Percentiles rank a stretch among this genome's conserved stretches.
phyloP scores from a whole-genome alignment of 2,113 vertebrate genomes.

The Hassar affinis region DNA sequence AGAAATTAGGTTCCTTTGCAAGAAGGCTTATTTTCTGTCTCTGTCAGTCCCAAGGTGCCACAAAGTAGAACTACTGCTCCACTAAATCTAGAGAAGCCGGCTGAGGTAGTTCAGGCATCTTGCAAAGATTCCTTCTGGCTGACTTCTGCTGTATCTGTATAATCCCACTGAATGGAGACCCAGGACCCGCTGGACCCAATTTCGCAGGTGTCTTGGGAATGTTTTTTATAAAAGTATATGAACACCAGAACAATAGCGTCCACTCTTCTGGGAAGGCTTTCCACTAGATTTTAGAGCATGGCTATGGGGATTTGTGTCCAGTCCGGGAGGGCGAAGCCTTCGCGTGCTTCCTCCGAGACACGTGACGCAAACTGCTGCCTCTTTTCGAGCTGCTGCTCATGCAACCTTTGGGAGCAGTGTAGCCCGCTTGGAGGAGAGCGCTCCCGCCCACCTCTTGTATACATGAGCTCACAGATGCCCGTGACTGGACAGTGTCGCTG shows the following conservation, averaged over 20 bases:
- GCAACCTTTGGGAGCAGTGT: too few species aligned
- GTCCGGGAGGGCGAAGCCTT: too few species aligned
- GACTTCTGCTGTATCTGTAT: not conserved
- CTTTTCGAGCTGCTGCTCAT: too few species aligned
- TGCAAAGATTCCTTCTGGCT: not conserved
- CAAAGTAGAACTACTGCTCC: not conserved
- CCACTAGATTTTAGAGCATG: not conserved
- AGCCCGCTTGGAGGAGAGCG: too few species aligned
- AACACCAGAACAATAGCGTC: too few species aligned
- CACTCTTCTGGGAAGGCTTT: not conserved
- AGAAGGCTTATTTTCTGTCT: not conserved
- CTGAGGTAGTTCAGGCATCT: not conserved
- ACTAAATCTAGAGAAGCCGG: not conserved
- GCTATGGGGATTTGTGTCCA: not conserved
- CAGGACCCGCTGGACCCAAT: not conserved
- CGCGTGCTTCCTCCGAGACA: too few species aligned
- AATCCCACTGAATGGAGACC: not conserved
- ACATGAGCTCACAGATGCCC: too few species aligned
- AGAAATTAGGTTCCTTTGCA: not conserved
- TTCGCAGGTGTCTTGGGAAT: not conserved
- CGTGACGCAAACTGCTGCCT: too few species aligned
- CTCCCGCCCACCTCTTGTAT: too few species aligned
- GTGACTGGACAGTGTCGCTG: too few species aligned
- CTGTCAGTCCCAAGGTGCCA: not conserved
- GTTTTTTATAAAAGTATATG: not conserved